Base-by-base conservation (phyloP, 2,797 vertebrate species). In the Onychomys torridus region DNA sequence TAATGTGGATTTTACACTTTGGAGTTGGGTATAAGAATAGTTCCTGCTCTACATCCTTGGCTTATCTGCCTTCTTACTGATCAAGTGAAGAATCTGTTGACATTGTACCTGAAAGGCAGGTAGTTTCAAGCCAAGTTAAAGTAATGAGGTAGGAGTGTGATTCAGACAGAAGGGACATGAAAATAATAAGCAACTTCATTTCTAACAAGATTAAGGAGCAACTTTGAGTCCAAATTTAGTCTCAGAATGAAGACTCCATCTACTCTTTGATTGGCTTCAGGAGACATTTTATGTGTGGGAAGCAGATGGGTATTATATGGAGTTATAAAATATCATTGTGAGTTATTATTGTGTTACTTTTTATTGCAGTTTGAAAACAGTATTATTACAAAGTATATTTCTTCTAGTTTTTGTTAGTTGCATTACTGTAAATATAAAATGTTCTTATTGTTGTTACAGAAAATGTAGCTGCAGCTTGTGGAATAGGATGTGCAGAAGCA, bases 201-300 rank as follows among this genome's bases (percentile, higher is more conserved):
- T 94, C 85, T 91, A 93, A 91, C 4, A 65, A 91, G 12, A 82
- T 81, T 91, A 71, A 89, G 90, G 37, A 79, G 12, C 2, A 93
- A 71, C 16, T 87, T 40, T n/a, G 34, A 87, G 73, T 94, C 12
- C 4, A 94, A 87, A 85, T 81, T 92, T 63, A 84, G 27, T n/a
- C 57, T 88, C 46, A 78, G 25, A 55, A 73, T 88, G 32, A 75
- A 93, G 21, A 81, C 55, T 55, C 2, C 23, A 86, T 90, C 6
- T 17, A 90, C 23, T 2, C 10, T 81, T 91, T 93, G 77, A 84
- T 34, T 93, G 32, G 1, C 19, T 76, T 95, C 87, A 1, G 65
- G 84, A 95, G n/a, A 90, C 40, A 93, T 95, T 89, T 95, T 81
- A 40, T 73, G 86, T 34, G 55, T 91, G 86, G 59, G 46, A 94